A percentile compares a stretch with the other conserved stretches of the same genome.
Conservation (phyloP, 2,797 vertebrate genomes). For the Crocodylus rhombifer region DNA sequence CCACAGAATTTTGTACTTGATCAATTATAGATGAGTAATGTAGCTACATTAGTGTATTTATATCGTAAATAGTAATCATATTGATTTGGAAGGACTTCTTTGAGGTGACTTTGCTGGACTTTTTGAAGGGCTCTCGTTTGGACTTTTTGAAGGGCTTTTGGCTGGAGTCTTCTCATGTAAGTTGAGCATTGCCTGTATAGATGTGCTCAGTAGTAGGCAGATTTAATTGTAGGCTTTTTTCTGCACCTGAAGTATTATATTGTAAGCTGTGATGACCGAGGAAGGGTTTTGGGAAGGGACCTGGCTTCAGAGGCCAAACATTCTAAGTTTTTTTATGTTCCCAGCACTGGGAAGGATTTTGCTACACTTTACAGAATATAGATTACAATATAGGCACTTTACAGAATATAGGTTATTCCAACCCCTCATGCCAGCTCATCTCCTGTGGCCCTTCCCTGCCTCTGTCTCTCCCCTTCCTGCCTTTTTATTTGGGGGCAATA, state of each 20-base stretch:
- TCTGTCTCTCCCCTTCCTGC: background rate
- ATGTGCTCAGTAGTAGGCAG: background rate
- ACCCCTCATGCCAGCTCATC: background rate
- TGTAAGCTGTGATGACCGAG: background rate
- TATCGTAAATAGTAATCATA: no score
- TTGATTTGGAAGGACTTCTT: no score
- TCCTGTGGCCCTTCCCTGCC: background rate
- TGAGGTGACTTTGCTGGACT: no score
- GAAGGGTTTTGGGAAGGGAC: background rate
- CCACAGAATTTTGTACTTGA: no score
- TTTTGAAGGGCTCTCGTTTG: no score
- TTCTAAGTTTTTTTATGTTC: background rate
- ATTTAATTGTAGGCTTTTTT: background rate
- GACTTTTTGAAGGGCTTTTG: no score
- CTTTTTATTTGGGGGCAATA: background rate
- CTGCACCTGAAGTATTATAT: background rate
- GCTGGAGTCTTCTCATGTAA: no score
- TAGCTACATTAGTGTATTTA: no score
- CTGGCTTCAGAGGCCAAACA: background rate
- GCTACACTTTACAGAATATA: background rate
- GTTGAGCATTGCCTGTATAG: no score
- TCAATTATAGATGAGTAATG: no score
- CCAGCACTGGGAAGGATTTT: background rate
- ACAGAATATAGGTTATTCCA: background rate
- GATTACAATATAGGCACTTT: background rate